Evolutionary conservation across 2,797 vertebrate genomes (phyloP).

Genomic region (Fringilla coelebs): DNA sequence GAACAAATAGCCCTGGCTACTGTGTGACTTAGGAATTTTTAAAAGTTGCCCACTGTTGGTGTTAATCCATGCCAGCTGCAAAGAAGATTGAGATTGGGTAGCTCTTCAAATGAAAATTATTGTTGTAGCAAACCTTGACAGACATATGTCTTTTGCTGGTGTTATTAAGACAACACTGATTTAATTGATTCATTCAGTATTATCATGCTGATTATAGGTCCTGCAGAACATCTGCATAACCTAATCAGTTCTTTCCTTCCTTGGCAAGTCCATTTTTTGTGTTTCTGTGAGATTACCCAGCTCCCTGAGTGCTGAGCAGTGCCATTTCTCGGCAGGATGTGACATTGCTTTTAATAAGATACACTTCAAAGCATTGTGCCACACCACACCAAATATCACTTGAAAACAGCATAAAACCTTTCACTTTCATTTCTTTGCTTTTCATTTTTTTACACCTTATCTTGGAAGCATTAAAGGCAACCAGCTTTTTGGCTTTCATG

Average conservation of each 20-base stretch:
- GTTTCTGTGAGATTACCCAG: background rate
- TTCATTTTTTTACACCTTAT: slow-evolving; percentile 4
- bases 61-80: background rate
- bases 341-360: background rate
- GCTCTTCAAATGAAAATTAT: background rate
- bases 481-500: slow-evolving; percentile 32
- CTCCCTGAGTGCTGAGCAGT: background rate
- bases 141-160: background rate
- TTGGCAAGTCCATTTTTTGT: background rate
- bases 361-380: background rate
- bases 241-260: background rate
- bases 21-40: background rate
- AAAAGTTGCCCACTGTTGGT: background rate
- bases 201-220: background rate
- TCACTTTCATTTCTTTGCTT: background rate
- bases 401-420: background rate
- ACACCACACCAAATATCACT: background rate
- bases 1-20: background rate
- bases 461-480: slow-evolving; percentile 29
- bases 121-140: background rate
- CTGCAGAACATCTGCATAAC: background rate
- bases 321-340: background rate
- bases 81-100: background rate
- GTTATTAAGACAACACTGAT: background rate
- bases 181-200: background rate